Evolutionary conservation across 2,113 vertebrate species (phyloP).

Genomic region (Leptobrachium ailaonicum): DNA sequence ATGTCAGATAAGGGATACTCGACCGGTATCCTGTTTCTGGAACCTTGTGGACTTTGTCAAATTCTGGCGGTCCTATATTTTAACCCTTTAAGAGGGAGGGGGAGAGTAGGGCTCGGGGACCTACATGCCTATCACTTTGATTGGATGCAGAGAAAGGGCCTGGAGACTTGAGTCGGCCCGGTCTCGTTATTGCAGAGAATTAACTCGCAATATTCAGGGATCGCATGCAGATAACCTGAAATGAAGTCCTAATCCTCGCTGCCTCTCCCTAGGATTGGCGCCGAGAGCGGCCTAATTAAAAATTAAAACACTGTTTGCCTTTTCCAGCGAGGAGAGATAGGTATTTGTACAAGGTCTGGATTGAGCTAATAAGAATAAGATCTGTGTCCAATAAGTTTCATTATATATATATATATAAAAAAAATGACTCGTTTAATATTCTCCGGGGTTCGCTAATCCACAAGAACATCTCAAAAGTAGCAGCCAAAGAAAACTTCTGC

Average conservation of each 20-base stretch:
- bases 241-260: conserved; percentile 77
- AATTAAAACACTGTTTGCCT: conserved; percentile 80
- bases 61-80: no score
- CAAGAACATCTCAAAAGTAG: neutral
- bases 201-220: conserved; percentile 80
- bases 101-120: no score
- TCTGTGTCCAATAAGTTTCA: conserved; percentile 73
- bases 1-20: no score
- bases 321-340: conserved; percentile 65
- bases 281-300: conserved; percentile 77
- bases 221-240: conserved; percentile 73
- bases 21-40: no score
- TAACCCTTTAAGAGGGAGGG: no score
- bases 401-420: conserved; percentile 30
- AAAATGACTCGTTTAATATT: conserved; percentile 59
- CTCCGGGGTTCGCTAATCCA: conserved; percentile 12
- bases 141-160: neutral
- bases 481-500: neutral
- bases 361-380: conserved; percentile 79
- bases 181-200: conserved; percentile 62
- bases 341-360: conserved; percentile 65
- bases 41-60: no score
- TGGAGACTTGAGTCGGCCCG: conserved; percentile 31
- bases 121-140: neutral
- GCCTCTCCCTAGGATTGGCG: conserved; percentile 65